Conservation (phyloP, 2,797 vertebrate genomes). For the Malacoraja senta region DNA sequence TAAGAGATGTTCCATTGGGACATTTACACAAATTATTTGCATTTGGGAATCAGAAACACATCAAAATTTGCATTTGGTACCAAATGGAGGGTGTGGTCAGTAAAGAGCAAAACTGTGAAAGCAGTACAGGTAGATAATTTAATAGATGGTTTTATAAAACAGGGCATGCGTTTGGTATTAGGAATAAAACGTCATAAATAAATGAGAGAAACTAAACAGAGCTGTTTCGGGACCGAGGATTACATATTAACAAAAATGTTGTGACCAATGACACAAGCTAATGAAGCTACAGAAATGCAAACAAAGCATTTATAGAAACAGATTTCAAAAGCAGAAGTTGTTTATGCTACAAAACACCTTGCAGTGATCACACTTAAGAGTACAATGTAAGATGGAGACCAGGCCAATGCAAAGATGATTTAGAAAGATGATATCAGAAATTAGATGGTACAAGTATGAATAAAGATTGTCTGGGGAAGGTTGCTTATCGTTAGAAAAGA, state of each 20-base stretch:
- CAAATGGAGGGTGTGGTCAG: not conserved
- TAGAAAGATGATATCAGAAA: not conserved
- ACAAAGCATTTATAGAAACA: not conserved
- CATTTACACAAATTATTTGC: not conserved
- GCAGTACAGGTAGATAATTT: not conserved
- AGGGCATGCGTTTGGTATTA: not conserved
- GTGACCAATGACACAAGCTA: not conserved
- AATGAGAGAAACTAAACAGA: not conserved
- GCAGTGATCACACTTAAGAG: too few relatives aligned
- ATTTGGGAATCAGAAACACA: not conserved
- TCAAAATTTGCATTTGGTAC: not conserved
- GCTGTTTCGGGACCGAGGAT: not conserved
- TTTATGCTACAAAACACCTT: too few relatives aligned
- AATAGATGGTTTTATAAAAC: not conserved
- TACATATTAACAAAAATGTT: not conserved
- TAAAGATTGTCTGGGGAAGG: not conserved
- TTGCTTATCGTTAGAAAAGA: not conserved
- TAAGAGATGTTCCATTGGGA: not conserved
- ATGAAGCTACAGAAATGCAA: not conserved
- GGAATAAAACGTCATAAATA: not conserved
- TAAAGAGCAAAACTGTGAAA: not conserved
- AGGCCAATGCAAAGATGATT: not conserved
- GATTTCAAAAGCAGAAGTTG: not conserved
- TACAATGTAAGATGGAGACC: not conserved
- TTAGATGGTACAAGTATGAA: not conserved